phyloP scores from a whole-genome alignment of 2,888 invertebrate genomes.

The Epirrhoe tristata region DNA sequence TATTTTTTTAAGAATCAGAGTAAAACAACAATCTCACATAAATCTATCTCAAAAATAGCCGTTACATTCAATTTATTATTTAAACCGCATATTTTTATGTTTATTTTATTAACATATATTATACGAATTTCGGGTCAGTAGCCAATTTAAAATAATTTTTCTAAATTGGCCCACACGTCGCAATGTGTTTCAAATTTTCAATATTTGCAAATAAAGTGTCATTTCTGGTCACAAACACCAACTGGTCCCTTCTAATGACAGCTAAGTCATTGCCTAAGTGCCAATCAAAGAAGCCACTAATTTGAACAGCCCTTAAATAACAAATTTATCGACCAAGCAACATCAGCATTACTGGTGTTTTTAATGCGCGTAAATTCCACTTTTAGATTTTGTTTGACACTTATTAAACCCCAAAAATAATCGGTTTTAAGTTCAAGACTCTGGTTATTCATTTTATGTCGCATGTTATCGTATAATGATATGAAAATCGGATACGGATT shows the following conservation, averaged over 20 bases:
- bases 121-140: constrained; percentile 21
- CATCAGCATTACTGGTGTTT: constrained; percentile 26
- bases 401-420: constrained; percentile 34
- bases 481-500: constrained; percentile 28
- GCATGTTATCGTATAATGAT: constrained; percentile 34
- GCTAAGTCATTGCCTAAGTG: constrained; percentile 33
- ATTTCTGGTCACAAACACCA: constrained; percentile 6
- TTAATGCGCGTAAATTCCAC: constrained; percentile 21
- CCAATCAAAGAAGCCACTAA: constrained; percentile 36
- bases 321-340: constrained; percentile 21
- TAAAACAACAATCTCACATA: neutral
- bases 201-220: constrained; percentile 25
- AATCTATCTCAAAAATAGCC: constrained; percentile 13
- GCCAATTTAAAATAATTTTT: constrained; percentile 18
- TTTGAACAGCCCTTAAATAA: constrained; percentile 32
- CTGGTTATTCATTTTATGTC: constrained; percentile 34
- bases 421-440: constrained; percentile 31
- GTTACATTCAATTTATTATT: constrained; percentile 4
- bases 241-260: constrained; percentile 19
- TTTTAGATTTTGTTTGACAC: constrained; percentile 26
- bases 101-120: constrained; percentile 12
- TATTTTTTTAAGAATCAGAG: too few relatives aligned
- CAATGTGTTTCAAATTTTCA: constrained; percentile 20
- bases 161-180: constrained; percentile 19
- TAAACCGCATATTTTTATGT: constrained; percentile 1